A percentile compares a stretch with the other conserved stretches of the same genome.
Evolutionary conservation across 2,797 vertebrate species (phyloP).

Genomic region (Salmo trutta): DNA sequence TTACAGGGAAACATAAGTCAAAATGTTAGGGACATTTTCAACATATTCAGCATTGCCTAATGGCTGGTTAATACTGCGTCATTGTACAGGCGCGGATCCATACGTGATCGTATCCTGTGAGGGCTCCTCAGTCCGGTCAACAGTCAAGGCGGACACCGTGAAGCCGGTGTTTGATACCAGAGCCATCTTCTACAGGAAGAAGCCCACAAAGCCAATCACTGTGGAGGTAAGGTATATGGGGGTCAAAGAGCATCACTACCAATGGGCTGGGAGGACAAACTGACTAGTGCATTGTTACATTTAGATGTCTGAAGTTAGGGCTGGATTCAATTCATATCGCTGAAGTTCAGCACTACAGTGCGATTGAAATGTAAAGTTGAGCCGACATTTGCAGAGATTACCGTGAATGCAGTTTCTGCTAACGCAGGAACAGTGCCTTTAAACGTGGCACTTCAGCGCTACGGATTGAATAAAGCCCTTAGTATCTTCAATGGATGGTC

Average conservation of each 20-base stretch:
- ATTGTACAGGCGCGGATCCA: slow-evolving; percentile 82
- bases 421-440: too few species aligned
- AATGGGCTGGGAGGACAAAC: neutral
- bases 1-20: too few species aligned
- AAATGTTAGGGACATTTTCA: too few species aligned
- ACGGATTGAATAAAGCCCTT: too few species aligned
- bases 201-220: slow-evolving; percentile 79
- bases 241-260: neutral
- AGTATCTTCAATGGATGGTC: neutral
- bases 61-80: neutral
- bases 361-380: too few species aligned
- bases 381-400: too few species aligned
- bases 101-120: slow-evolving; percentile 91
- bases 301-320: neutral
- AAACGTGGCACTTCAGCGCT: too few species aligned
- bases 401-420: too few species aligned
- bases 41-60: neutral
- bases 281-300: neutral
- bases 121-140: slow-evolving; percentile 73
- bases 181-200: slow-evolving; percentile 88
- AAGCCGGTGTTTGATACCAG: slow-evolving; percentile 79
- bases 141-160: slow-evolving; percentile 72
- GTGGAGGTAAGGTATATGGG: slow-evolving; percentile 79
- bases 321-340: too few species aligned
- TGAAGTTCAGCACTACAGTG: too few species aligned